These are phyloP conservation scores for Xestia rhomboidea DNA, from an alignment of 2,888 invertebrate genomes.

Conservation along the genomic window DNA sequence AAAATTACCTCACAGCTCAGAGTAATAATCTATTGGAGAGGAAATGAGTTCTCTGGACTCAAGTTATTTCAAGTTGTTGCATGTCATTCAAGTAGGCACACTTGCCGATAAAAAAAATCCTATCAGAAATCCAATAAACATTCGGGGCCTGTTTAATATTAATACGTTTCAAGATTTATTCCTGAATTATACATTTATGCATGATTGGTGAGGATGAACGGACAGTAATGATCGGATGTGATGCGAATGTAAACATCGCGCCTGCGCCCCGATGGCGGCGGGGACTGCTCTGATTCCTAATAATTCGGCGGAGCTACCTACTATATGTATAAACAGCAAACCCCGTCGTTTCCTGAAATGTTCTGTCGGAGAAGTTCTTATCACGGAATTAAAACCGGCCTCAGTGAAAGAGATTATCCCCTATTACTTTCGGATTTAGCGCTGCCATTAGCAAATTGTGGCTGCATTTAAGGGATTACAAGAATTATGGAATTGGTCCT, in stretches of 20 bases:
- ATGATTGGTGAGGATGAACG: conserved; percentile 58
- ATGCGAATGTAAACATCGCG: conserved; percentile 55
- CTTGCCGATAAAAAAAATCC: conserved; percentile 21
- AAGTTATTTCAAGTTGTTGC: conserved; percentile 18
- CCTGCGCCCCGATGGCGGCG: conserved; percentile 37
- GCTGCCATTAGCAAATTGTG: conserved; percentile 44
- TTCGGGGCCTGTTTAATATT: conserved; percentile 54
- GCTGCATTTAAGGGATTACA: conserved; percentile 26
- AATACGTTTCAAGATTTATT: conserved; percentile 55
- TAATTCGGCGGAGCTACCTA: conserved; percentile 1
- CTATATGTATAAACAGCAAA: conserved; percentile 14
- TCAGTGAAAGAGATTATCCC: conserved; percentile 39
- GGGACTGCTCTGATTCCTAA: conserved; percentile 14
- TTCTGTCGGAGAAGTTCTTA: conserved; percentile 34
- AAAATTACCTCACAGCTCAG: conserved; percentile 44
- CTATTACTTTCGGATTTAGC: conserved; percentile 31
- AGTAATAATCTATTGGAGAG: conserved; percentile 46
- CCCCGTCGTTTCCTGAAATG: conserved; percentile 17
- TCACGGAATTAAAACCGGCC: conserved; percentile 44
- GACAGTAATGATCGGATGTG: conserved; percentile 65
- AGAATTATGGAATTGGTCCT: conserved; percentile 5
- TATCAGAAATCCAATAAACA: conserved; percentile 47
- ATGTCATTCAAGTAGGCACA: not conserved
- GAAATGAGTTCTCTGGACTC: conserved; percentile 30
- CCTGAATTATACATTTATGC: conserved; percentile 55